Evolutionary conservation across 37 sponge, comb jelly and placozoan species (phyloP).

Genomic region (Halisarca cf. caerulea): DNA sequence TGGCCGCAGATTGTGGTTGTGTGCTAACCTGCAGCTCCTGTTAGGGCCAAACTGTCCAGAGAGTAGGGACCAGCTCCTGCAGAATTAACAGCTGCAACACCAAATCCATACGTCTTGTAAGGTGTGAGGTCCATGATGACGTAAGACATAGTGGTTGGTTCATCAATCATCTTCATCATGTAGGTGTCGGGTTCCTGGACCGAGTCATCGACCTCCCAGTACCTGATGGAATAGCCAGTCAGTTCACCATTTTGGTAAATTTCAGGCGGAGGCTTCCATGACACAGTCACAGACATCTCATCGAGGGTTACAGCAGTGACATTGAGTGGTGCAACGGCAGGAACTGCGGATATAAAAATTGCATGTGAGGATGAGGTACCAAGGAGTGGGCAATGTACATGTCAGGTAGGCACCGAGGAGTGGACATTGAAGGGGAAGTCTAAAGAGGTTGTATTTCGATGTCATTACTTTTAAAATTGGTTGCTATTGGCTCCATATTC

Average conservation of each 20-base stretch:
- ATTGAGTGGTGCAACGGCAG: not conserved
- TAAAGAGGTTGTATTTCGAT: too few relatives aligned
- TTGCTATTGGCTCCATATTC: too few relatives aligned
- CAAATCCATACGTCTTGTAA: not conserved
- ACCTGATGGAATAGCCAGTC: not conserved
- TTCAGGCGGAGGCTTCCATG: conserved; percentile 3
- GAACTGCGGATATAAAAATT: too few relatives aligned
- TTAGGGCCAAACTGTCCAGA: not conserved
- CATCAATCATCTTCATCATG: not conserved
- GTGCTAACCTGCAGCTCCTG: not conserved
- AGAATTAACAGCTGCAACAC: not conserved
- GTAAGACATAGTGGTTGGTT: not conserved
- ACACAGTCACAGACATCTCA: not conserved
- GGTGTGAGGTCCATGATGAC: not conserved
- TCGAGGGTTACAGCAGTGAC: not conserved
- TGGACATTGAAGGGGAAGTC: too few relatives aligned
- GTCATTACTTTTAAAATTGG: too few relatives aligned
- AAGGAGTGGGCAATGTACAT: too few relatives aligned
- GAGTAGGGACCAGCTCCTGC: conserved; percentile 16
- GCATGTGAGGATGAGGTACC: too few relatives aligned
- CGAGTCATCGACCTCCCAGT: not conserved
- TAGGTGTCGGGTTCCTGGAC: not conserved
- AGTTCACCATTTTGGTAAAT: conserved; percentile 10
- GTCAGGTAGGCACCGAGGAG: too few relatives aligned
- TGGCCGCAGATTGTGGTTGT: too few relatives aligned